phyloP scores from a whole-genome alignment of 2,888 invertebrate species.

The Ariolimax columbianus region DNA sequence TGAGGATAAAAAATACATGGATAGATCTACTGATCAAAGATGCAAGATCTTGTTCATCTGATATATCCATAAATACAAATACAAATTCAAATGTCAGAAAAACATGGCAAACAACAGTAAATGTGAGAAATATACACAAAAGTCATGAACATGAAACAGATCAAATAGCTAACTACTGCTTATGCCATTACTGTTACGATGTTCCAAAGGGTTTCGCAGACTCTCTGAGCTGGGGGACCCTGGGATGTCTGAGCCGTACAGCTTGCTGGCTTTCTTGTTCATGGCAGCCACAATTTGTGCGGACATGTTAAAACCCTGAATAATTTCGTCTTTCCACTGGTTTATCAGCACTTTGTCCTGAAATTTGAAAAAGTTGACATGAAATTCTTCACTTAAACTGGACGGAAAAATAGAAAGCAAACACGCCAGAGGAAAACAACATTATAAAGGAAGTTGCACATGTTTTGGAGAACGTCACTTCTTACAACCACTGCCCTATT shows the following conservation, averaged over 20 bases:
- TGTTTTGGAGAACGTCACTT: too few relatives aligned
- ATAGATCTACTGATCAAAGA: neutral
- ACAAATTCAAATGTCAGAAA: neutral
- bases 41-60: neutral
- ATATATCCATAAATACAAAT: neutral
- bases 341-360: constrained; percentile 96
- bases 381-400: too few relatives aligned
- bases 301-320: constrained; percentile 96
- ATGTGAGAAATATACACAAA: neutral
- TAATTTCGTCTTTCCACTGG: constrained; percentile 97
- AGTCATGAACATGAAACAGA: neutral
- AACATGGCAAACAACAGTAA: constrained; percentile 15
- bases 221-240: constrained; percentile 70
- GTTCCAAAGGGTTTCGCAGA: constrained; percentile 72
- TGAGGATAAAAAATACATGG: too few relatives aligned
- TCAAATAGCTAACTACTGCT: constrained; percentile 56
- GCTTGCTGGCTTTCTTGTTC: constrained; percentile 98
- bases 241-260: constrained; percentile 89
- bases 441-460: too few relatives aligned
- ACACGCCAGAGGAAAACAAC: too few relatives aligned
- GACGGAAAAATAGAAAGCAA: too few relatives aligned
- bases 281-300: constrained; percentile 96
- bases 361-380: too few relatives aligned
- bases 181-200: constrained; percentile 73
- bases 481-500: too few relatives aligned